Evolutionary conservation across 1,140 invertebrate species (phyloP), one percentile per base, ranked within the genome.

Genomic region (Batillaria attramentaria): DNA sequence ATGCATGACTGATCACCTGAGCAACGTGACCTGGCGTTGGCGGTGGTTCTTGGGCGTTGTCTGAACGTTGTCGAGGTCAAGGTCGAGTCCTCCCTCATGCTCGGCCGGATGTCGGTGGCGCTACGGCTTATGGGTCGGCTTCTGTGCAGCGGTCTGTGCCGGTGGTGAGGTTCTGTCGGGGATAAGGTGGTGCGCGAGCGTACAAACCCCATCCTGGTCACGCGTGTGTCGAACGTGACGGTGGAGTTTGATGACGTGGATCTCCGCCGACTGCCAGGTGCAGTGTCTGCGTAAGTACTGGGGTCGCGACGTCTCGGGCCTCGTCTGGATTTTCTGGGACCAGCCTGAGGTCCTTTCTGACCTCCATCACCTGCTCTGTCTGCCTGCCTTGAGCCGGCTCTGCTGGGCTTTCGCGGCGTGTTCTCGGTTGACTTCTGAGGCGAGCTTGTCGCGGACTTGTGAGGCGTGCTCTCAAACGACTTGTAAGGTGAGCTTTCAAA

Each of bases 51-150:
- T 3, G 66, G 66, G 3, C 66, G 66, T 8, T 8, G 8, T 3
- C 66, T 35, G 28, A 16, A 69, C 8, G 66, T 41, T 3, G 66
- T 13, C 42, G 66, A 69, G 35, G 66, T 39, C 35, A 69, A 69
- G 37, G n/a, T 20, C 20, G 66, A 41, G 28, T 69, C 66, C 20
- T 69, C 66, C 37, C 37, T 69, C 66, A 69, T 69, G 35, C n/a
- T n/a, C n/a, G 66, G 66, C 3, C 66, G 66, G 16, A 69, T 35
- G 66, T 69, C 66, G 3, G 66, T 69, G 66, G 66, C 66, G 13
- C 66, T 69, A 3, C 66, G 66, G 66, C 66, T 69, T 35, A 69
- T 69, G 37, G 66, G 66, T 20, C 66, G 5, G 20, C 42, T 35
- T 8, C 35, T 39, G 37, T 69, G 66, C 33, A 69, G 66, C 37